Evolutionary conservation across 2,797 vertebrate species (phyloP), one percentile per base, ranked within the genome.

Genomic region (Catamblyrhynchus diadema): DNA sequence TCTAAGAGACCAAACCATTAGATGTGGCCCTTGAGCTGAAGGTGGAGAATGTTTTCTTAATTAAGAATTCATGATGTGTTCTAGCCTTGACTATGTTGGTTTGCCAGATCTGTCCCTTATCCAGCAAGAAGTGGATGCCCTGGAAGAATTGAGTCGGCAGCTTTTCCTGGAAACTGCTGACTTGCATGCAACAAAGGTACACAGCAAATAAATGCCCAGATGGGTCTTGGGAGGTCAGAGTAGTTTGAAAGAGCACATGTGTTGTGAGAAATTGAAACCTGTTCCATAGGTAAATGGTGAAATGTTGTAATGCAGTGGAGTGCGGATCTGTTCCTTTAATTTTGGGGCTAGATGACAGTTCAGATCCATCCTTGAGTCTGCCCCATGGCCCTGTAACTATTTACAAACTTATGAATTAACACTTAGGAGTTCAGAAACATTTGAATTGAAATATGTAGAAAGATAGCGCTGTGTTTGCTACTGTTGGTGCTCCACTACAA

Each of bases 151-250:
- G 90, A 99, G 99, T 96, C 98, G 98, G 44, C 99, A 99, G 93
- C 99, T 99, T 91, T 99, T 99, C 95, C 98, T 99, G 77, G 99
- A 99, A 97, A 99, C 99, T 23, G 99, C 99, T 70, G 99, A 99
- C 93, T 98, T 99, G n/a, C 99, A 99, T 94, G 98, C 99, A 65
- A 99, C 99, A 61, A 99, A 99, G 99, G 99, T 99, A 97, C 80
- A 22, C 37, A 92, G 65, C 69, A 74, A 92, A 74, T 71, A 48
- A 67, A 50, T 80, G 70, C 51, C 44, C 35, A 53, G 30, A 24
- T 61, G 35, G 45, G 48, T 77, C 48, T 23, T 84, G 45, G 75
- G 64, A n/a, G 37, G 19, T 64, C 35, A 48, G 28, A 45, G 33
- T 22, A 47, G 45, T 75, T 72, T 30, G 48, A 54, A 60, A 82